Evolutionary conservation across 2,888 invertebrate genomes (phyloP).

Genomic region (Macrophya alboannulata): DNA sequence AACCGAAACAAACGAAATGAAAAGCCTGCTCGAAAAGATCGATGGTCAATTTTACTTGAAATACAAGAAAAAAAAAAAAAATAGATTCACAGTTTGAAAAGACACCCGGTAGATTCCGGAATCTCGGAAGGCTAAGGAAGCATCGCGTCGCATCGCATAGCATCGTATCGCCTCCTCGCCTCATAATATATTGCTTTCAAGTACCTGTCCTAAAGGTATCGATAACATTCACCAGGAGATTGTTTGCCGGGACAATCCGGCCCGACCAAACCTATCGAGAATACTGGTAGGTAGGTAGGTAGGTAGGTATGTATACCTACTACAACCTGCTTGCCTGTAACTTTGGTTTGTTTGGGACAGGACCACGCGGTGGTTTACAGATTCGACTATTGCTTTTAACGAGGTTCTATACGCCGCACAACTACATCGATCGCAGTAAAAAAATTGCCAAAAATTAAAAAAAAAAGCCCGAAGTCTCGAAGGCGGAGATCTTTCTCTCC

Average conservation of each 20-base stretch:
- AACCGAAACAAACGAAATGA: too few species aligned
- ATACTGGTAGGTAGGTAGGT: background rate
- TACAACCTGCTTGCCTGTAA: slow-evolving; percentile 20
- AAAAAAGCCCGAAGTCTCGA: background rate
- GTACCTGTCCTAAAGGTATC: slow-evolving; percentile 24
- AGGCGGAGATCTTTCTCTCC: background rate
- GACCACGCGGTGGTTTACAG: background rate
- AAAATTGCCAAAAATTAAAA: background rate
- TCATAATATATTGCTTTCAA: slow-evolving; percentile 29
- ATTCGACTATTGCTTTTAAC: slow-evolving; percentile 26
- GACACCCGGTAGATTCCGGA: background rate
- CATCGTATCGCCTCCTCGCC: background rate
- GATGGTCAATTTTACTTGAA: too few species aligned
- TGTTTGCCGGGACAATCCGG: slow-evolving; percentile 15
- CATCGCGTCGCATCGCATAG: background rate
- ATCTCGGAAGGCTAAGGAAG: background rate
- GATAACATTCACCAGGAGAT: slow-evolving; percentile 38
- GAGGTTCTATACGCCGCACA: background rate
- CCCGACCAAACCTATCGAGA: background rate
- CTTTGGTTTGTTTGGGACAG: slow-evolving; percentile 19
- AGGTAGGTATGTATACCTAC: background rate
- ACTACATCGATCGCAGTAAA: background rate
- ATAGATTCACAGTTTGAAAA: background rate
- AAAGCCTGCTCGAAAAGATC: too few species aligned
- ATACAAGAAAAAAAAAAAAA: too few species aligned